Percentiles rank a stretch among this genome's conserved stretches.
Evolutionary conservation across 2,888 invertebrate genomes (phyloP).

Genomic region (Epistrophe eligans): DNA sequence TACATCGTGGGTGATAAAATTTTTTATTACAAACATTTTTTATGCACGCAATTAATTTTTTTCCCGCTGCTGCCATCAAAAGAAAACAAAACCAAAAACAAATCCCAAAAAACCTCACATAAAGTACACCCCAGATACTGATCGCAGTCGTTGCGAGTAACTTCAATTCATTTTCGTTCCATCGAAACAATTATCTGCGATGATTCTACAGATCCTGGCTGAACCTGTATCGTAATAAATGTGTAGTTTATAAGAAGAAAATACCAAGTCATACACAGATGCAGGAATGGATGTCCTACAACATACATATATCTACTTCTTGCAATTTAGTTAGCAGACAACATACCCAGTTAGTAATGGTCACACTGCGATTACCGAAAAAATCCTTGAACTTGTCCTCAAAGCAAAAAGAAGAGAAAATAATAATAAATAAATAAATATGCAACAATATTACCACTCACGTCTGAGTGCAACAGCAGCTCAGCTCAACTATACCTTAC

Average conservation of each 20-base stretch:
- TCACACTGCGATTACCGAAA: slow-evolving; percentile 62
- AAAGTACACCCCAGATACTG: slow-evolving; percentile 72
- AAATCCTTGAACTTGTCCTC: slow-evolving; percentile 76
- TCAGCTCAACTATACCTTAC: slow-evolving; percentile 49
- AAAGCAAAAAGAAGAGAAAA: slow-evolving; percentile 30
- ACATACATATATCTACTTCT: not conserved
- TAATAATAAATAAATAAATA: slow-evolving; percentile 61
- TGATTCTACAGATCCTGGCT: slow-evolving; percentile 50
- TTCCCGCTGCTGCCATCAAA: slow-evolving; percentile 27
- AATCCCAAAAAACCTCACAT: slow-evolving; percentile 54
- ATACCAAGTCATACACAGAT: slow-evolving; percentile 65
- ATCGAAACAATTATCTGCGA: slow-evolving; percentile 73
- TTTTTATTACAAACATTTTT: slow-evolving; percentile 68
- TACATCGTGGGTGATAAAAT: slow-evolving; percentile 74
- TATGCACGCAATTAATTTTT: slow-evolving; percentile 71
- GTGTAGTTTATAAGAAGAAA: slow-evolving; percentile 1
- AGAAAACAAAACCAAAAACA: not conserved
- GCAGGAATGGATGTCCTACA: slow-evolving; percentile 4
- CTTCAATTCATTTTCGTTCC: slow-evolving; percentile 73
- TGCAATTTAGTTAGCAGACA: slow-evolving; percentile 25
- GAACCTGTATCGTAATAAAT: slow-evolving; percentile 8
- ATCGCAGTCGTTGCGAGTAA: slow-evolving; percentile 52
- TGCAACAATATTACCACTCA: slow-evolving; percentile 69
- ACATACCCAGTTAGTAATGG: slow-evolving; percentile 52
- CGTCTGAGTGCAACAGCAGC: slow-evolving; percentile 66